Percentiles rank a stretch among this genome's conserved stretches.
phyloP scores from a whole-genome alignment of 2,113 vertebrate species.

The Galeopterus variegatus region DNA sequence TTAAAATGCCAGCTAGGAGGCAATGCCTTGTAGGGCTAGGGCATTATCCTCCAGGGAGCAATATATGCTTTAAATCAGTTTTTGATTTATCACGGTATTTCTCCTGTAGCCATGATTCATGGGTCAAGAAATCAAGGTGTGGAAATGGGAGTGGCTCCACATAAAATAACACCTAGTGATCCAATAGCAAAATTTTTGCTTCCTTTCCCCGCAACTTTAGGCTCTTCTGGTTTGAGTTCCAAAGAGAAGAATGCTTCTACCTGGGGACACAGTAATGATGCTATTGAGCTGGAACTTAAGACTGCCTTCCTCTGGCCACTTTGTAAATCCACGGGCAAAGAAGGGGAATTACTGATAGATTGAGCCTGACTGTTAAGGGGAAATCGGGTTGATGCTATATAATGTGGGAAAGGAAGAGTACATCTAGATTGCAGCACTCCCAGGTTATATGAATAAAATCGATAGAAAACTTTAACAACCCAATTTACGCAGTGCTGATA shows the following conservation, averaged over 20 bases:
- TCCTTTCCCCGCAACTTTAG: neutral
- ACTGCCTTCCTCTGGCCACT: neutral
- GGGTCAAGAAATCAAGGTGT: neutral
- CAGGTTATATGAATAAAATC: slow-evolving; percentile 33
- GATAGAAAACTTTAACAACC: neutral
- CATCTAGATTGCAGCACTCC: neutral
- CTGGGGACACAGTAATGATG: neutral
- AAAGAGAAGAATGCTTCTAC: neutral
- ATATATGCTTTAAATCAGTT: neutral
- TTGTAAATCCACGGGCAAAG: neutral
- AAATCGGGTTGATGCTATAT: neutral
- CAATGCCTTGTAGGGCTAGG: neutral
- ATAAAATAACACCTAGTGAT: neutral
- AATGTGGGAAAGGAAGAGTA: neutral
- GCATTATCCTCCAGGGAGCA: neutral
- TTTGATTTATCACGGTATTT: slow-evolving; percentile 27
- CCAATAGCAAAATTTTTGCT: slow-evolving; percentile 2
- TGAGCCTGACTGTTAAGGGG: neutral
- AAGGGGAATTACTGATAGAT: neutral
- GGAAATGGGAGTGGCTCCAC: neutral
- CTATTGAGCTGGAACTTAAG: neutral
- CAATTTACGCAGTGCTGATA: neutral
- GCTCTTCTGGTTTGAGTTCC: neutral
- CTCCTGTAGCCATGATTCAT: neutral
- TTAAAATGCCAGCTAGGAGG: neutral